phyloP scores from a whole-genome alignment of 1,140 invertebrate genomes.

The Bombus vancouverensis region DNA sequence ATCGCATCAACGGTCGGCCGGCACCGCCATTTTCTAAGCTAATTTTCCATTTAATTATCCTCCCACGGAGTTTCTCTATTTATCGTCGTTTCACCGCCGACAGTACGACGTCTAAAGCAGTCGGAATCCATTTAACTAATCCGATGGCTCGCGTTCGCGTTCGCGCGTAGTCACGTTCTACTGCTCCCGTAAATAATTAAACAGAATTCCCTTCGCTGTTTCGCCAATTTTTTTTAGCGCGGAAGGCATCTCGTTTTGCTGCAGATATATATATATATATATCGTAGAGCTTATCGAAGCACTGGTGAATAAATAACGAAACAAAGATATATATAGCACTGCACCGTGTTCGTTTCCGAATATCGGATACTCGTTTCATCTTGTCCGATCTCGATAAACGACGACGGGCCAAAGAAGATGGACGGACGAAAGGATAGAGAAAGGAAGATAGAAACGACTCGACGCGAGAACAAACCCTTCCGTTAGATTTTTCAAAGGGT shows the following conservation, averaged over 20 bases:
- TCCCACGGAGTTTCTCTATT: not conserved
- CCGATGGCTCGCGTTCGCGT: not conserved
- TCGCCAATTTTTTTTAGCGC: not conserved
- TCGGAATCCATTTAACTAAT: not conserved
- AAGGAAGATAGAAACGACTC: not conserved
- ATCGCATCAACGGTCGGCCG: not conserved
- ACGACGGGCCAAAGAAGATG: not conserved
- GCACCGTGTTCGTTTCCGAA: not conserved
- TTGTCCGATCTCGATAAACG: not conserved
- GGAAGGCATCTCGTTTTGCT: not conserved
- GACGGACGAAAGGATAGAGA: not conserved
- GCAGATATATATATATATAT: not conserved
- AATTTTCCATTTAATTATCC: conserved; percentile 35
- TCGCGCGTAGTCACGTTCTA: not conserved
- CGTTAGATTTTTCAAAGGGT: not conserved
- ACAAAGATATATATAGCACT: not conserved
- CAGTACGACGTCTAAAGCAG: not conserved
- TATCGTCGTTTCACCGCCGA: not conserved
- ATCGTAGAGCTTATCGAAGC: not conserved
- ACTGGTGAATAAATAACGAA: not conserved
- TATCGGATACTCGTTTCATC: not conserved
- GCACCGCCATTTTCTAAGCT: not conserved
- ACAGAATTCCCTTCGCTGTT: not conserved
- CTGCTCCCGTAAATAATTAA: not conserved
- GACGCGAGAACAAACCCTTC: not conserved